Base-by-base conservation (phyloP, 2,797 vertebrate genomes). In the Toxotes lorentzi region DNA sequence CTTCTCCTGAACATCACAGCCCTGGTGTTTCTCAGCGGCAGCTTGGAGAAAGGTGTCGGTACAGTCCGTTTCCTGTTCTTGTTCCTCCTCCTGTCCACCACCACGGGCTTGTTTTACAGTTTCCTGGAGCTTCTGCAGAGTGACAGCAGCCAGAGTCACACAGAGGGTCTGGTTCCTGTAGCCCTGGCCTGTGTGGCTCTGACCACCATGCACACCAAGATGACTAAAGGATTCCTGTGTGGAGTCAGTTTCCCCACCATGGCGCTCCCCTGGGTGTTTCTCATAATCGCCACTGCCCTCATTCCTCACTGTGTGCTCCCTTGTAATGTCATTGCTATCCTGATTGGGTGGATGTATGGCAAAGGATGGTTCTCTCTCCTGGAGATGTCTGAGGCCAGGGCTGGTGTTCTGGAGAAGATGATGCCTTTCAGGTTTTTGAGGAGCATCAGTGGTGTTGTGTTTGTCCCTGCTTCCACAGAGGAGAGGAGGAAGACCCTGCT, bases 401-500 rank as follows among this genome's bases (percentile, higher is more conserved):
- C 93, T 5, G 81, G 71, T 0, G 23, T 84, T 47, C 48, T 93
- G 74, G 94, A 94, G 85, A 93, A 92, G 81, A 84, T 10, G 62
- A 4, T 69, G n/a, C 92, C 88, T 4, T 93, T 93, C 71, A 91
- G 86, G 70, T 58, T 82, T 45, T 24, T 93, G 76, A 91, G 65
- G 84, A 78, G 38, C 35, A 35, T 92, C 50, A 38, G 82, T 0
- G 43, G 77, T 9, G 81, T 16, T 3, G 17, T 17, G 56, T 94
- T 92, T 64, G 56, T 94, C 4, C 89, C 93, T 7, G 91, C 91
- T 9, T 90, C 89, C 56, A 40, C 73, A 0, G 87, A 92, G n/a
- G 85, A 93, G 56, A 90, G 91, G 68, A 91, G 89, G 71, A 93
- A 81, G 79, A 88, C 86, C 1, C 81, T 94, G n/a, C 93, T 93